Base-by-base conservation (phyloP, 2,888 invertebrate genomes). In the Pasiphila rectangulata region DNA sequence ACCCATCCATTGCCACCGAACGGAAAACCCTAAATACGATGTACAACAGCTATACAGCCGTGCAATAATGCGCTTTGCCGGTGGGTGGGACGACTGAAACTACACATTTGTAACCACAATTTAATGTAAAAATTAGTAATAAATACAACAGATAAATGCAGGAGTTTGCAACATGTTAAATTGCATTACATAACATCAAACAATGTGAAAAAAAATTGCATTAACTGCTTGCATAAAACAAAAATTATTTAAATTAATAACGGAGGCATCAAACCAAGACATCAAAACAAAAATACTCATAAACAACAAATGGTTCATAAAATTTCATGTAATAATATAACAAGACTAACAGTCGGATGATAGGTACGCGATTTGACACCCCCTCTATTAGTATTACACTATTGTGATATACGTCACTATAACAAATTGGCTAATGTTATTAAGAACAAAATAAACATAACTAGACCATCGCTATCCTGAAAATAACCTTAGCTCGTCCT, bases 41-140 rank as follows among this genome's bases (percentile, higher is more conserved):
- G 23, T 7, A 36, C 55, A n/a, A n/a, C n/a, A 52, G 44, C 45
- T 54, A 51, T 16, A 19, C 19, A 40, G 41, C 41, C 35, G 29
- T 34, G 35, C 24, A 40, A 25, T 62, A 63, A 60, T 67, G 70
- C 69, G 71, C n/a, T n/a, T n/a, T n/a, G n/a, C n/a, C n/a, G n/a
- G n/a, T 72, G 75, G 78, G 79, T 72, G 41, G 47, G 75, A 79
- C 75, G 75, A 88, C 86, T 86, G 87, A 88, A 88, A 88, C 88
- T 86, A 87, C 88, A 87, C 77, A 79, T 85, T 72, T 86, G 90
- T 91, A 92, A 91, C 91, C 91, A 91, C 91, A 91, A 91, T 91
- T 90, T 91, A 92, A 92, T 91, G 91, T 91, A 91, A 92, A 91
- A 91, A 92, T 91, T 91, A 91, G 91, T 91, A 91, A 91, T 89